Evolutionary conservation across 2,113 vertebrate species (phyloP).

Genomic region (Stictonetta naevosa): DNA sequence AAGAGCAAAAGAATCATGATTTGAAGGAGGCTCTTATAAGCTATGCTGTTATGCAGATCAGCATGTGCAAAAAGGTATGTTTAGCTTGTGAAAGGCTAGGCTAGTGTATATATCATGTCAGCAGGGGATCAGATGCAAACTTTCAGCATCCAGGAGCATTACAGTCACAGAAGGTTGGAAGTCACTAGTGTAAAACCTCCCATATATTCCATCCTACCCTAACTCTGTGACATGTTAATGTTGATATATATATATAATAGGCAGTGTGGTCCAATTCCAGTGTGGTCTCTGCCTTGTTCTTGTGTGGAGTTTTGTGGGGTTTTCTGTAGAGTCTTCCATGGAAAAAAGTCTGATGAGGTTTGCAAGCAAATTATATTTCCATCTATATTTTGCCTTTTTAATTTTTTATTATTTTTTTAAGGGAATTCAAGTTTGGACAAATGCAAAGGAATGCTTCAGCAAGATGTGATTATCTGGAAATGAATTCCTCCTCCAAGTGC

Average conservation of each 20-base stretch:
- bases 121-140: background rate
- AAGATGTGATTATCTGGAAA: constrained; percentile 88
- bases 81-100: background rate
- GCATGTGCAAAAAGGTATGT: constrained; percentile 97
- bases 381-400: background rate
- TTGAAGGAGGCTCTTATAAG: constrained; percentile 94
- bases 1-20: constrained; percentile 94
- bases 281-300: background rate
- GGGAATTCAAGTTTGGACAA: constrained; percentile 97
- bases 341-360: background rate
- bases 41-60: constrained; percentile 98
- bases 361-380: background rate
- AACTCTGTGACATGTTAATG: background rate
- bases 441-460: constrained; percentile 95
- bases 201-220: background rate
- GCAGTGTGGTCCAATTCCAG: background rate
- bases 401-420: constrained; percentile 53
- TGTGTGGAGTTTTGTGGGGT: background rate
- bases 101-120: background rate
- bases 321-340: background rate
- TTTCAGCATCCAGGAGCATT: background rate
- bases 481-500: constrained; percentile 73
- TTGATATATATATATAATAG: background rate
- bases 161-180: background rate
- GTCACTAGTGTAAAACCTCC: background rate